phyloP scores from a whole-genome alignment of 2,888 invertebrate genomes.

The Platynereis dumerilii region DNA sequence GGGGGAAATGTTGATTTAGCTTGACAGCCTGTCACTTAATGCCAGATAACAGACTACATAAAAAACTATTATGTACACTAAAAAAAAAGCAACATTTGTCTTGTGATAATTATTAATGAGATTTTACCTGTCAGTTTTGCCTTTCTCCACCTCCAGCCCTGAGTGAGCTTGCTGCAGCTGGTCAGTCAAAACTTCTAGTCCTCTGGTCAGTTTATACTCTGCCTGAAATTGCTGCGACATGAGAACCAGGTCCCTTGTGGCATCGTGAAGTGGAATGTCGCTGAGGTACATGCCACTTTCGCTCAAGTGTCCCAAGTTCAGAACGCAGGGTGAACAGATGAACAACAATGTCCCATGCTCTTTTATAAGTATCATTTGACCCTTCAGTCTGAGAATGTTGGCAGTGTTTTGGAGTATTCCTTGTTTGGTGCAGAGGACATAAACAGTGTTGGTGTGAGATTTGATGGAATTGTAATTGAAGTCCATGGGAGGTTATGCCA shows the following conservation, averaged over 20 bases:
- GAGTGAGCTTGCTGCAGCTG: constrained; percentile 93
- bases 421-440: constrained; percentile 79
- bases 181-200: constrained; percentile 90
- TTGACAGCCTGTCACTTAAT: no score
- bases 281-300: constrained; percentile 39
- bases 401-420: background rate
- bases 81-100: no score
- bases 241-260: constrained; percentile 41
- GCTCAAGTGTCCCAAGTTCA: constrained; percentile 41
- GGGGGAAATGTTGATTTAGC: no score
- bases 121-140: constrained; percentile 88
- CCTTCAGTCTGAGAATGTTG: constrained; percentile 38
- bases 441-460: constrained; percentile 92
- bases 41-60: no score
- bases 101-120: no score
- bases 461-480: constrained; percentile 88
- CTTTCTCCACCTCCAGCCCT: constrained; percentile 91
- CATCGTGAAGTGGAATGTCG: constrained; percentile 46
- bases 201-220: constrained; percentile 92
- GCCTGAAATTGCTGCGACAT: constrained; percentile 89
- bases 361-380: constrained; percentile 42
- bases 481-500: constrained; percentile 84
- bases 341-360: constrained; percentile 41
- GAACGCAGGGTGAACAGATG: constrained; percentile 43
- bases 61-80: no score